phyloP scores from a whole-genome alignment of 1,140 invertebrate genomes.

The Stegodyphus mimosarum region DNA sequence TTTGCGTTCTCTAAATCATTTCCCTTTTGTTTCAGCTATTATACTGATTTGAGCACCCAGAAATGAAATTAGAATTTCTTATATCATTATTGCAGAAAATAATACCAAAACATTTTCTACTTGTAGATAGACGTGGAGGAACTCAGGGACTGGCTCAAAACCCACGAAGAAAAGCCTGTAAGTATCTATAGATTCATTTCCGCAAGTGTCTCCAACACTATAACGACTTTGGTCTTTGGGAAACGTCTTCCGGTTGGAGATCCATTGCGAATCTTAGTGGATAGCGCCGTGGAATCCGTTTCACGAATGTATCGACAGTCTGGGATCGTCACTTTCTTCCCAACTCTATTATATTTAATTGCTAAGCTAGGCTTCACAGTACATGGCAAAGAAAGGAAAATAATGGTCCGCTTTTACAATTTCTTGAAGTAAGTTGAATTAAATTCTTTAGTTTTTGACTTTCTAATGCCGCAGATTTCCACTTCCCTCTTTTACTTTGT shows the following conservation, averaged over 20 bases:
- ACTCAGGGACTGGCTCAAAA: no score
- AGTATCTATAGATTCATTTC: neutral
- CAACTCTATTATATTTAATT: neutral
- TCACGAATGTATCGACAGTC: neutral
- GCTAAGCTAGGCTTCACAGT: neutral
- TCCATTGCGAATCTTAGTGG: constrained; percentile 3
- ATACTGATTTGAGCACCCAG: no score
- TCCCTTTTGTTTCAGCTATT: no score
- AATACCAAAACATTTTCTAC: no score
- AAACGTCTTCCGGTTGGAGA: constrained; percentile 48
- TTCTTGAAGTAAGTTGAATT: constrained; percentile 15
- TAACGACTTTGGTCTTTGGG: constrained; percentile 24
- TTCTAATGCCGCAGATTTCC: neutral
- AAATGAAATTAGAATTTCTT: no score
- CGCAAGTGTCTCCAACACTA: constrained; percentile 55
- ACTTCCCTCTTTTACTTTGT: neutral
- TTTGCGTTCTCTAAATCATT: no score
- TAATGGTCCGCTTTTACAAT: neutral
- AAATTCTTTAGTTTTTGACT: no score
- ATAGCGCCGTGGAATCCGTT: constrained; percentile 9
- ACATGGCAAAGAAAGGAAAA: neutral
- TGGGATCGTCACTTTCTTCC: neutral
- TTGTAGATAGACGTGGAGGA: no score
- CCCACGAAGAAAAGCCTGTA: no score
- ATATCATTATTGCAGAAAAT: no score